These are phyloP conservation scores for Ormia ochracea DNA, from an alignment of 2,888 invertebrate species.

Conservation along the genomic window DNA sequence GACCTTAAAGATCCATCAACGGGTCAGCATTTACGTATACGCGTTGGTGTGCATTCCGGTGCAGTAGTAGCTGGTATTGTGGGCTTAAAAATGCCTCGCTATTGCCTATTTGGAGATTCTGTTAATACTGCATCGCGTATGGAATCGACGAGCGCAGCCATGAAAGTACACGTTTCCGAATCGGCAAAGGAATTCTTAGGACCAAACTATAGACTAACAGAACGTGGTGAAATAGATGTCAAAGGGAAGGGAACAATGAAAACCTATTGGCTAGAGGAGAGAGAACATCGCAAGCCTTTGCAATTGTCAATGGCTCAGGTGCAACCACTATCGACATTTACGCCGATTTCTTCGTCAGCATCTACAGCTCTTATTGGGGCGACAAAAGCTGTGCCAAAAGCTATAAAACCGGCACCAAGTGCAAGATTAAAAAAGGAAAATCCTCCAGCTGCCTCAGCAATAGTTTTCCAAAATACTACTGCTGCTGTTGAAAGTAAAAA, in stretches of 20 bases:
- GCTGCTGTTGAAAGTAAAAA: slow-evolving; percentile 8
- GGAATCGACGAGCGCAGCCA: slow-evolving; percentile 94
- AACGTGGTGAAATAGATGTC: slow-evolving; percentile 90
- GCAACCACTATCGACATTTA: slow-evolving; percentile 68
- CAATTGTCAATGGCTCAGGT: slow-evolving; percentile 70
- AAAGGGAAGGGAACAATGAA: slow-evolving; percentile 95
- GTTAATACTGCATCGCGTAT: slow-evolving; percentile 94
- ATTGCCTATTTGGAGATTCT: slow-evolving; percentile 87
- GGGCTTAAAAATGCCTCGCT: slow-evolving; percentile 91
- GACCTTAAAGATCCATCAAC: slow-evolving; percentile 95
- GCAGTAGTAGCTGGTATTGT: slow-evolving; percentile 96
- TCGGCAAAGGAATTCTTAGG: slow-evolving; percentile 88
- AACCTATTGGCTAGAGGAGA: slow-evolving; percentile 90
- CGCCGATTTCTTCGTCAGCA: slow-evolving; percentile 18
- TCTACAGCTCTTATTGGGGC: slow-evolving; percentile 19
- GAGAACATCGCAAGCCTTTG: slow-evolving; percentile 81
- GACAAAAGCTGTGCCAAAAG: slow-evolving; percentile 60
- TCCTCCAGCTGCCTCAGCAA: background rate
- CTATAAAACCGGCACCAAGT: slow-evolving; percentile 64
- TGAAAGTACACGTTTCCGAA: slow-evolving; percentile 96
- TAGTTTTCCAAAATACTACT: background rate
- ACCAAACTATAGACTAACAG: slow-evolving; percentile 84
- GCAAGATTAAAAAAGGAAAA: slow-evolving; percentile 27
- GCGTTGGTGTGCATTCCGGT: slow-evolving; percentile 93
- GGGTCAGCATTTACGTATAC: slow-evolving; percentile 87